Conservation (phyloP, 2,888 invertebrate species). For the Eupithecia abbreviata region DNA sequence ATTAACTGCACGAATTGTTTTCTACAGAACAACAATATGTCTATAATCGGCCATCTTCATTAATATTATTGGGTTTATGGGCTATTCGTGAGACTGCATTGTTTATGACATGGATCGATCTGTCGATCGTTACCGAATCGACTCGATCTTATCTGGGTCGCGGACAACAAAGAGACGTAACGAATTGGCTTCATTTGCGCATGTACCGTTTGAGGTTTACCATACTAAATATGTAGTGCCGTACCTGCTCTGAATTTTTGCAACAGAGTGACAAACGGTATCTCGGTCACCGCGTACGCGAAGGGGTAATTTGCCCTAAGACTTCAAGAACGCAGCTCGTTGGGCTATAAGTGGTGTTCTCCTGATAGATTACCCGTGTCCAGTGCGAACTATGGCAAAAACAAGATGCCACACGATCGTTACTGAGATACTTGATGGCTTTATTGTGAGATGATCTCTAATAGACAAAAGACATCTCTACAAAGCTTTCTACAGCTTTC, state of each 20-base stretch:
- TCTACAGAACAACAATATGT: slow-evolving; percentile 49
- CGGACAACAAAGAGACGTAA: slow-evolving; percentile 52
- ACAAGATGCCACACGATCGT: slow-evolving; percentile 41
- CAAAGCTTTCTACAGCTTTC: not conserved
- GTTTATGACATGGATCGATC: slow-evolving; percentile 47
- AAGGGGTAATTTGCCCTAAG: slow-evolving; percentile 44
- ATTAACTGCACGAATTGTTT: slow-evolving; percentile 51
- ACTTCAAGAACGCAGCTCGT: slow-evolving; percentile 52
- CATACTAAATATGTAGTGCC: slow-evolving; percentile 24
- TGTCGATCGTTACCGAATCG: slow-evolving; percentile 57
- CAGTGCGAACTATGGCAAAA: slow-evolving; percentile 57
- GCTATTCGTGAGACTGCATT: slow-evolving; percentile 49
- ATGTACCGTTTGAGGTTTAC: slow-evolving; percentile 41
- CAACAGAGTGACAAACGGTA: slow-evolving; percentile 30
- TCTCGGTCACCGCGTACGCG: slow-evolving; percentile 29
- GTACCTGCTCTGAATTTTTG: slow-evolving; percentile 38
- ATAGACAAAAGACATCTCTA: slow-evolving; percentile 15
- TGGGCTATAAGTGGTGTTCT: slow-evolving; percentile 51
- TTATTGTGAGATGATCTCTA: slow-evolving; percentile 15
- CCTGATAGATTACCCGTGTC: slow-evolving; percentile 67
- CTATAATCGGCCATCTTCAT: slow-evolving; percentile 53
- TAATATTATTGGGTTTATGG: slow-evolving; percentile 7
- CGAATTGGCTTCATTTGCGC: slow-evolving; percentile 48
- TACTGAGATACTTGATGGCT: slow-evolving; percentile 33
- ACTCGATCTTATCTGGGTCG: slow-evolving; percentile 56